A percentile compares a stretch with the other conserved stretches of the same genome.
Evolutionary conservation across 2,888 invertebrate species (phyloP).

Genomic region (Hyposoter dolosus): DNA sequence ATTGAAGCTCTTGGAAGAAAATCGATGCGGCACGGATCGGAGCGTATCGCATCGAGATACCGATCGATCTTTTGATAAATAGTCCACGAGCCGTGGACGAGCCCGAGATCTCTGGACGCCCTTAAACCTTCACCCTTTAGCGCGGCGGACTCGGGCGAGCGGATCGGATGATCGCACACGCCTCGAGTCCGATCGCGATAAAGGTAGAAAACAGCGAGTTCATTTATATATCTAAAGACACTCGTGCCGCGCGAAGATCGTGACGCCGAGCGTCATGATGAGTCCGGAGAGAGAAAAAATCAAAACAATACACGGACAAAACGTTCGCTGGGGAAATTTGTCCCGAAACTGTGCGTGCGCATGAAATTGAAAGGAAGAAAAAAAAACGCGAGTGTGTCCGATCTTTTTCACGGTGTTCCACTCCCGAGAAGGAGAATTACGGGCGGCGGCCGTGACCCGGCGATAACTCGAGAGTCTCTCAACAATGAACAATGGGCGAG

Average conservation of each 20-base stretch:
- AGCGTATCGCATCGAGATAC: conserved; percentile 83
- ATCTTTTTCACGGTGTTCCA: conserved; percentile 9
- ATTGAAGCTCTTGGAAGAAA: conserved; percentile 84
- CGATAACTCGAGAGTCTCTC: conserved; percentile 72
- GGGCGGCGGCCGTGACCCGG: conserved; percentile 79
- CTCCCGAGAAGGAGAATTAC: conserved; percentile 37
- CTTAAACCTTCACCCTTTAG: conserved; percentile 74
- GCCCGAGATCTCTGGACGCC: conserved; percentile 73
- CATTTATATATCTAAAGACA: background rate
- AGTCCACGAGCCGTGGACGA: conserved; percentile 84
- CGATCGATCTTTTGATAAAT: conserved; percentile 84
- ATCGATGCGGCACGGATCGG: conserved; percentile 80
- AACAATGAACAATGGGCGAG: conserved; percentile 82
- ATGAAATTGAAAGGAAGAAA: background rate
- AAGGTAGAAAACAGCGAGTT: background rate
- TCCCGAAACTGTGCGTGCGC: background rate
- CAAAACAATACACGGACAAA: background rate
- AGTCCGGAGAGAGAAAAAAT: background rate
- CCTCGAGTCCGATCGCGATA: conserved; percentile 27
- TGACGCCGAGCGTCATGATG: background rate
- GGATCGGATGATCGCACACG: conserved; percentile 31
- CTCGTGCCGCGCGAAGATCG: background rate
- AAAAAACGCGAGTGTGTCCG: conserved; percentile 11
- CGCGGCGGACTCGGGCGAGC: conserved; percentile 42
- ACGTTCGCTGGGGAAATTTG: background rate